A percentile compares a stretch with the other conserved stretches of the same genome.
Evolutionary conservation across 2,797 vertebrate species (phyloP).

Genomic region (Clarias laeviceps): DNA sequence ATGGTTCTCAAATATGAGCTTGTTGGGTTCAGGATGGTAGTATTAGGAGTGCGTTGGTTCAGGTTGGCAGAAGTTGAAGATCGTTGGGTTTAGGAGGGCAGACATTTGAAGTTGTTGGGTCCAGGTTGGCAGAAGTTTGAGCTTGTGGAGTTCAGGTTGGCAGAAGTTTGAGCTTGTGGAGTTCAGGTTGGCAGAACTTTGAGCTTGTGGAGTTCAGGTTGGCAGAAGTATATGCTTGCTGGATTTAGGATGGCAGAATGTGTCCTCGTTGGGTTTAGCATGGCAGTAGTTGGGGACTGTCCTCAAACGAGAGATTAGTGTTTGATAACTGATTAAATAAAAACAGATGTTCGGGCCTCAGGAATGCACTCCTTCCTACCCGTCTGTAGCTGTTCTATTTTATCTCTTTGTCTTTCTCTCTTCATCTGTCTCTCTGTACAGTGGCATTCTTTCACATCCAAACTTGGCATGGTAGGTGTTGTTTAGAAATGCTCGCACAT

Average conservation of each 20-base stretch:
- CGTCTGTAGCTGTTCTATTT: slow-evolving; percentile 20
- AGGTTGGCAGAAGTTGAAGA: background rate
- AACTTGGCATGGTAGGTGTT: slow-evolving; percentile 97
- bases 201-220: background rate
- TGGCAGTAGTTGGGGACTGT: background rate
- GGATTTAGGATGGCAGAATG: too few relatives aligned
- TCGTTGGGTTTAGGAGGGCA: background rate
- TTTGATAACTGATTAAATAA: slow-evolving; percentile 24
- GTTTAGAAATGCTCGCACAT: slow-evolving; percentile 34
- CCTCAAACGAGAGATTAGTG: too few relatives aligned
- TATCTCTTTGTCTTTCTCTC: slow-evolving; percentile 67
- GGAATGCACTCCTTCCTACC: slow-evolving; percentile 2
- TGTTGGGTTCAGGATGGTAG: background rate
- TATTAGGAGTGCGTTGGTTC: background rate
- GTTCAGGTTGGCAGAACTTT: background rate
- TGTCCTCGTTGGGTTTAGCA: background rate
- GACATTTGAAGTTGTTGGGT: background rate
- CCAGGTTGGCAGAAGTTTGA: background rate
- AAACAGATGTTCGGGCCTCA: slow-evolving; percentile 16
- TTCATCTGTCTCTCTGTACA: slow-evolving; percentile 78
- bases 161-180: background rate
- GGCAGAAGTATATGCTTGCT: background rate
- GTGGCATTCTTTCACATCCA: slow-evolving; percentile 91
- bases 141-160: background rate
- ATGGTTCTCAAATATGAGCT: too few relatives aligned